A percentile compares a stretch with the other conserved stretches of the same genome.
phyloP scores from a whole-genome alignment of 2,888 invertebrate species.

The Napeogenes sylphis region DNA sequence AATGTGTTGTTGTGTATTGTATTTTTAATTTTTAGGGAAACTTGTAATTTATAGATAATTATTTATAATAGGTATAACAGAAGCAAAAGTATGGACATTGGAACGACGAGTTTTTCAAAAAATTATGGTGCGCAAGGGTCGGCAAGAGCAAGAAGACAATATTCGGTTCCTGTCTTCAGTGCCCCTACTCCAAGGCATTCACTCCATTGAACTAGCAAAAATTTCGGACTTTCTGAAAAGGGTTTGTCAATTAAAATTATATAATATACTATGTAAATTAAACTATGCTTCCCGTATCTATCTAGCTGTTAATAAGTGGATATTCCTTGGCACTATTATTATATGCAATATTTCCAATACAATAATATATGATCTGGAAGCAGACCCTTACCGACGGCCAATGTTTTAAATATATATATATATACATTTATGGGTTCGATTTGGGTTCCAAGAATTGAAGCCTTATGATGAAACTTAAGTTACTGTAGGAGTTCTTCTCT shows the following conservation, averaged over 20 bases:
- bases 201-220: conserved; percentile 83
- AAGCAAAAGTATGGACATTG: conserved; percentile 92
- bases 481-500: conserved; percentile 85
- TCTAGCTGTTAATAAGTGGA: neutral
- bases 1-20: conserved; percentile 2
- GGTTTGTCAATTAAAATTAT: conserved; percentile 62
- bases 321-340: neutral
- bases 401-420: neutral
- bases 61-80: conserved; percentile 78
- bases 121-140: conserved; percentile 91
- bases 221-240: conserved; percentile 92
- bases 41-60: neutral
- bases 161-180: conserved; percentile 90
- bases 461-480: conserved; percentile 2
- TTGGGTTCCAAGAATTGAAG: neutral
- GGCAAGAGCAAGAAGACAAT: conserved; percentile 90
- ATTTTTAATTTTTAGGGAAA: no score
- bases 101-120: conserved; percentile 91
- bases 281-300: neutral
- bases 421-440: neutral
- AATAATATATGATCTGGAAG: conserved; percentile 18
- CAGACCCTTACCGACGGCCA: conserved; percentile 6
- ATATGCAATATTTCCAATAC: conserved; percentile 5
- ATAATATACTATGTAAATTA: neutral
- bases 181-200: conserved; percentile 85